phyloP scores from a whole-genome alignment of 1,140 invertebrate species.

The Zaprionus gabonicus region DNA sequence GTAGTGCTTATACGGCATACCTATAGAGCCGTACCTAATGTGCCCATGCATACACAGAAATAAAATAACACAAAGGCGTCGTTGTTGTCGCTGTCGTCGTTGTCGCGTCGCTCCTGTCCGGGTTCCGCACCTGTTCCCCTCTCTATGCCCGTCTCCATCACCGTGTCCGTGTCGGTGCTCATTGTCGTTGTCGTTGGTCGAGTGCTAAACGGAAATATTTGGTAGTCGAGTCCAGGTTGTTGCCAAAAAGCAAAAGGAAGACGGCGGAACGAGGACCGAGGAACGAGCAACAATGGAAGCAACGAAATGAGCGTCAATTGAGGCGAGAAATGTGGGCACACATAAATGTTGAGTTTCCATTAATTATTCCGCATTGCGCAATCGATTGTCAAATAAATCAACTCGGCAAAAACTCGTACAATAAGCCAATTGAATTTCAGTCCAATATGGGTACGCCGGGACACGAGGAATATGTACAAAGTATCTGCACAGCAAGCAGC shows the following conservation, averaged over 20 bases:
- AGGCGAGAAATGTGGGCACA: conserved; percentile 63
- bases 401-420: conserved; percentile 19
- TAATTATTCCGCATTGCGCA: conserved; percentile 77
- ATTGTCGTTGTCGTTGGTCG: conserved; percentile 39
- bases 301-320: conserved; percentile 51
- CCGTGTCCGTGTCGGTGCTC: conserved; percentile 19
- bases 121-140: conserved; percentile 22
- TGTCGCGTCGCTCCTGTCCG: conserved; percentile 24
- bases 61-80: conserved; percentile 73
- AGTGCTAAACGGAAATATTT: conserved; percentile 77
- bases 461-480: conserved; percentile 34
- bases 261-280: background rate
- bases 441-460: conserved; percentile 33
- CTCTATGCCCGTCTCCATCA: conserved; percentile 33
- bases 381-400: conserved; percentile 59
- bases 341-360: conserved; percentile 44
- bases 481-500: background rate
- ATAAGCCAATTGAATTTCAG: conserved; percentile 34
- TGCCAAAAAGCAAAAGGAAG: conserved; percentile 15
- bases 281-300: conserved; percentile 35
- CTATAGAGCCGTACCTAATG: conserved; percentile 73
- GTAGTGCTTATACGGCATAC: conserved; percentile 54
- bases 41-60: conserved; percentile 61
- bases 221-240: conserved; percentile 52
- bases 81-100: conserved; percentile 46